Conservation (phyloP, 1,140 invertebrate species). For the Bombyx mandarina region DNA sequence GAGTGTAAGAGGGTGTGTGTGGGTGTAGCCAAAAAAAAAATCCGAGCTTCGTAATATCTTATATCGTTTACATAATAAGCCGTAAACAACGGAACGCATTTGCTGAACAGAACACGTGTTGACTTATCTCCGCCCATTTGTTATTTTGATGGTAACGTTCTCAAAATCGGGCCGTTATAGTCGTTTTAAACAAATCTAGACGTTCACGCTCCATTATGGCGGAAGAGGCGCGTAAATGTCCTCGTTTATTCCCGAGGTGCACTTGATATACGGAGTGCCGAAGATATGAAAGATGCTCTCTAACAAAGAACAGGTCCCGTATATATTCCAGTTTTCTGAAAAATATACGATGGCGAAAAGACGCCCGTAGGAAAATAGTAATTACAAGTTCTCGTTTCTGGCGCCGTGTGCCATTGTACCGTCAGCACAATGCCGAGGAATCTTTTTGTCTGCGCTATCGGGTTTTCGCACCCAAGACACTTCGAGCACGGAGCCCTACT, state of each 20-base stretch:
- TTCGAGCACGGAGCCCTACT: slow-evolving; percentile 26
- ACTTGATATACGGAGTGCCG: slow-evolving; percentile 13
- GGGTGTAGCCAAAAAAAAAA: no score
- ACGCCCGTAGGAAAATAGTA: slow-evolving; percentile 63
- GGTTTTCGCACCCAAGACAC: slow-evolving; percentile 53
- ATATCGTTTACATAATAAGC: neutral
- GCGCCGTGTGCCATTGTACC: slow-evolving; percentile 40
- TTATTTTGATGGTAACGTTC: slow-evolving; percentile 13
- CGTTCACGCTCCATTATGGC: slow-evolving; percentile 10
- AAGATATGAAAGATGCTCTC: slow-evolving; percentile 19
- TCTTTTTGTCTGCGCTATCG: slow-evolving; percentile 67
- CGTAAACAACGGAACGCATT: slow-evolving; percentile 8
- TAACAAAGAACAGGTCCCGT: slow-evolving; percentile 18
- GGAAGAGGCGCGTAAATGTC: neutral
- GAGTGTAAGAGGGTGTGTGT: no score
- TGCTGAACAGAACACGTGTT: slow-evolving; percentile 16
- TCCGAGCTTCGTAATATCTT: no score
- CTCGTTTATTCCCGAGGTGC: slow-evolving; percentile 1
- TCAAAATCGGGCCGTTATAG: slow-evolving; percentile 23
- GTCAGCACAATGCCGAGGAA: slow-evolving; percentile 55
- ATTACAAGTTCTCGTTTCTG: slow-evolving; percentile 59
- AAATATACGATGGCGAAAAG: slow-evolving; percentile 61
- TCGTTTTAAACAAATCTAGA: slow-evolving; percentile 12
- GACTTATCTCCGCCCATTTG: slow-evolving; percentile 17
- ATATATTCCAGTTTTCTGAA: slow-evolving; percentile 45